A percentile compares a stretch with the other conserved stretches of the same genome.
Evolutionary conservation across 2,113 vertebrate species (phyloP).

Genomic region (Cyanoramphus novaezelandiae): DNA sequence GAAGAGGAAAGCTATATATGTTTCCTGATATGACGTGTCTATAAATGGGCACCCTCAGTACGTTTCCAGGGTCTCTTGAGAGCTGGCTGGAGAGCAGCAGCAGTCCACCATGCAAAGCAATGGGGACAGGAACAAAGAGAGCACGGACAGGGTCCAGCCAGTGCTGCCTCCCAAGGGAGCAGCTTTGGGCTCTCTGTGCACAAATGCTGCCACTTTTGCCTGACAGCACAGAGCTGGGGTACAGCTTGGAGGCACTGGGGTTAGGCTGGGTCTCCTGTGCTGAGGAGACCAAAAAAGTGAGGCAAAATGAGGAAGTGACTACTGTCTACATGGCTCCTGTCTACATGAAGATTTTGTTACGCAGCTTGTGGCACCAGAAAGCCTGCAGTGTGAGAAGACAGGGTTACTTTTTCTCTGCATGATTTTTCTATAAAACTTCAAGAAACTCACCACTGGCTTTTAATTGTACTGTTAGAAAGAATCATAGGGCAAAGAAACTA

Average conservation of each 20-base stretch:
- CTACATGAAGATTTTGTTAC: not conserved
- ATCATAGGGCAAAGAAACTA: not conserved
- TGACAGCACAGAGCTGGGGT: accelerated
- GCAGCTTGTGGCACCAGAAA: not conserved
- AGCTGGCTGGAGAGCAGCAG: not conserved
- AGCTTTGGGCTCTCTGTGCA: not conserved
- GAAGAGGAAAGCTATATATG: not conserved
- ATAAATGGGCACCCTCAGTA: not conserved
- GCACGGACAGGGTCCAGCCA: not conserved
- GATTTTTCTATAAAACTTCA: not conserved
- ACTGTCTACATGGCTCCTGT: not conserved
- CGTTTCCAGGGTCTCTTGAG: not conserved
- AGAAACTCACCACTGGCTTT: not conserved
- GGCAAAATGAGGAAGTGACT: not conserved
- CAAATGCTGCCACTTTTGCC: not conserved
- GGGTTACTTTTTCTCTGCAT: not conserved
- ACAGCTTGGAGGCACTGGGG: not conserved
- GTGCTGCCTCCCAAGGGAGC: not conserved
- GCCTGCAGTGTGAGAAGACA: not conserved
- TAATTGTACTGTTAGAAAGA: not conserved
- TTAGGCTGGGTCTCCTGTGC: not conserved
- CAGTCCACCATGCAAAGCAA: not conserved
- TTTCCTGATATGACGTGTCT: not conserved
- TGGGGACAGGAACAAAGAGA: not conserved
- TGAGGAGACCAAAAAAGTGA: not conserved